These are phyloP conservation scores for Epinephelus moara DNA, from an alignment of 2,113 vertebrate genomes.

Conservation along the genomic window DNA sequence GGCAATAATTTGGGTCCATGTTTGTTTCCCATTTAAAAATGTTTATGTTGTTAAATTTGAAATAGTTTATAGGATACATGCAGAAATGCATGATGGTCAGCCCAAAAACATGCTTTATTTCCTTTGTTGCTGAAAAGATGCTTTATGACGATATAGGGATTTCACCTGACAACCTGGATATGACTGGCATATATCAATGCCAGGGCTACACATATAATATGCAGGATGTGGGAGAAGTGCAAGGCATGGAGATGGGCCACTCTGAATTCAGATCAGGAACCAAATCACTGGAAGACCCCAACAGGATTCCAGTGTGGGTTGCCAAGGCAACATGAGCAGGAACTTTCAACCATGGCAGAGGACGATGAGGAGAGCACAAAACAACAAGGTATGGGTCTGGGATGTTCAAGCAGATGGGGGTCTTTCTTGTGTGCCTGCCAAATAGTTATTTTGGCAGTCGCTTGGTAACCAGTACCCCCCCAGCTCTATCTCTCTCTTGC, in stretches of 20 bases:
- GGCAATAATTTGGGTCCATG: too few species aligned
- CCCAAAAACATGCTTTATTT: background rate
- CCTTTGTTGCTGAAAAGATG: slow-evolving; percentile 11
- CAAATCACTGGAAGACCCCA: slow-evolving; percentile 72
- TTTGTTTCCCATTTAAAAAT: too few species aligned
- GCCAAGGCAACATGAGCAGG: slow-evolving; percentile 65
- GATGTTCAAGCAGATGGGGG: slow-evolving; percentile 40
- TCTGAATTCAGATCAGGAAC: slow-evolving; percentile 67
- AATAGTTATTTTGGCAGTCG: slow-evolving; percentile 39
- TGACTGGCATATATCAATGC: slow-evolving; percentile 29
- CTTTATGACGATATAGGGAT: background rate
- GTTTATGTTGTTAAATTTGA: too few species aligned
- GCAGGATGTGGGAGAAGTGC: slow-evolving; percentile 4
- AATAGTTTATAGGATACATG: background rate
- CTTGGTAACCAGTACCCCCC: slow-evolving; percentile 37
- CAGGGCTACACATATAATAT: slow-evolving; percentile 57
- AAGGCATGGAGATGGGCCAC: slow-evolving; percentile 20
- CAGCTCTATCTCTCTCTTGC: background rate
- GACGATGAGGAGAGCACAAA: slow-evolving; percentile 29
- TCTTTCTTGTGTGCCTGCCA: slow-evolving; percentile 36
- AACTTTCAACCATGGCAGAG: slow-evolving; percentile 67
- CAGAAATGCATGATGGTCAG: background rate
- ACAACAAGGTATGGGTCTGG: slow-evolving; percentile 6
- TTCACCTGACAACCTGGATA: slow-evolving; percentile 4
- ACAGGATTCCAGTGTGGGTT: slow-evolving; percentile 66